Base-by-base conservation (phyloP, 2,888 invertebrate species). In the Maniola hyperantus region DNA sequence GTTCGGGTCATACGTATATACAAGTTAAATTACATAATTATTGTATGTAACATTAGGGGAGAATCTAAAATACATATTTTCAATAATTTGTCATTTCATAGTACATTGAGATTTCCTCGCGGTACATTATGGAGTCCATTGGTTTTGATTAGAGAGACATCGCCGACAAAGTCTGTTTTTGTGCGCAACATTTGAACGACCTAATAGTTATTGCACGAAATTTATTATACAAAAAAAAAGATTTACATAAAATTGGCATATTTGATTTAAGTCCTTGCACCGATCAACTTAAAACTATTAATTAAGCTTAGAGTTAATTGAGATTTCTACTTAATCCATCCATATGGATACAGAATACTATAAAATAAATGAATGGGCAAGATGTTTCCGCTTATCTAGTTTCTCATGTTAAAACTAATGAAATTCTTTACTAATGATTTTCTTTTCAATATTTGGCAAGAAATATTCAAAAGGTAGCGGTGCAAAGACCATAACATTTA, bases 1-100 rank as follows among this genome's bases (percentile, higher is more conserved):
- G 79, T 80, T 82, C 85, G 80, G 79, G 90, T 86, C 91, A 89
- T 90, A 91, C 91, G 91, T 91, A 90, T 91, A 82, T 91, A 91
- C 91, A 90, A 84, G 85, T 83, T 89, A 83, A 85, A 87, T 87
- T 88, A 89, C 87, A 89, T 80, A 77, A 82, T 82, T 82, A 82
- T 82, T 82, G 82, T 84, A 83, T 85, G 77, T 85, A 89, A 87
- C 85, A 82, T 85, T 84, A 83, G 81, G 84, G 81, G 84, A 84
- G 81, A 84, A 83, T 83, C 80, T 86, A 83, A 62, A 82, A 82
- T 83, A 83, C 79, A 76, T 81, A 79, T 78, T 79, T 80, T 70
- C 84, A 69, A 64, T 67, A 51, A 65, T 68, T 69, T 70, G 68
- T 72, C 64, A 68, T 71, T 59, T 71, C 69, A 64, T 54, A 70